These are phyloP conservation scores for Xestoiulus laeticollis DNA, from an alignment of 2,888 invertebrate genomes.

Conservation along the genomic window DNA sequence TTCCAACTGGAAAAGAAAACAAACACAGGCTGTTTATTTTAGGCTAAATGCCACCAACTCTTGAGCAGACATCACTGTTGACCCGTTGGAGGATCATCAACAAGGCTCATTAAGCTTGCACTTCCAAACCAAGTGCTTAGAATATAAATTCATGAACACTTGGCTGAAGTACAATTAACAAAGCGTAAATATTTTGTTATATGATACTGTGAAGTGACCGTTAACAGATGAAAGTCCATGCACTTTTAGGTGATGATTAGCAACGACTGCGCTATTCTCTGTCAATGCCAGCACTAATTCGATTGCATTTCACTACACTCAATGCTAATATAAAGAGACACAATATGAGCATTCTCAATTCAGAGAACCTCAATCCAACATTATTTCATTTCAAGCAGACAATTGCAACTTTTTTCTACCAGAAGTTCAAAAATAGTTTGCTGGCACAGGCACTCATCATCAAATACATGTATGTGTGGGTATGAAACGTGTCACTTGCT, in stretches of 20 bases:
- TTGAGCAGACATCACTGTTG: background rate
- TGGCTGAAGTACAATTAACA: background rate
- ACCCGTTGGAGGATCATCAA: background rate
- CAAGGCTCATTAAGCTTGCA: background rate
- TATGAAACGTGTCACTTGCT: no score
- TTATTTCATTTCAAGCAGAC: no score
- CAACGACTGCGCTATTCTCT: no score
- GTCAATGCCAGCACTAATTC: no score
- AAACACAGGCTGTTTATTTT: background rate
- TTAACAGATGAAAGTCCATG: background rate
- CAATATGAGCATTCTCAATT: no score
- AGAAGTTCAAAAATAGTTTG: no score
- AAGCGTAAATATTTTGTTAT: background rate
- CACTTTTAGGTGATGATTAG: background rate
- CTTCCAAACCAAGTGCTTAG: background rate
- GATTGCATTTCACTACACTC: no score
- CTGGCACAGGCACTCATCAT: no score
- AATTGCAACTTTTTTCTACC: no score
- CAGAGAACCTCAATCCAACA: no score
- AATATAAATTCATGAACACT: background rate
- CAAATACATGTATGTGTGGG: no score
- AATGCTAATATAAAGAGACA: no score
- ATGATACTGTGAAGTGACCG: background rate
- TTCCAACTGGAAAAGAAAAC: conserved; percentile 73
- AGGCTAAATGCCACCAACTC: background rate